Conservation (phyloP, 2,113 vertebrate genomes). For the Syrrhaptes paradoxus region DNA sequence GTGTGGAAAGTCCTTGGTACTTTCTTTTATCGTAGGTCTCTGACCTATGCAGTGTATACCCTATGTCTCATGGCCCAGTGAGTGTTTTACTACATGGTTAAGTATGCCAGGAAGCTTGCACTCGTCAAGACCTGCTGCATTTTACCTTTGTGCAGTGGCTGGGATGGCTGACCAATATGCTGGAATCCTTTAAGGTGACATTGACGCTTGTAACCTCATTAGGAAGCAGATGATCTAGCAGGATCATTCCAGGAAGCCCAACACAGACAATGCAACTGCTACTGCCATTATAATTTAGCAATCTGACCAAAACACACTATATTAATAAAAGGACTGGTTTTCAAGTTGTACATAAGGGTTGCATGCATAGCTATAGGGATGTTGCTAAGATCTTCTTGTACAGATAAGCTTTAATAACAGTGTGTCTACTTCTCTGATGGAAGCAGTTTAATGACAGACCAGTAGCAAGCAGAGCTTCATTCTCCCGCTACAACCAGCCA, state of each 20-base stretch:
- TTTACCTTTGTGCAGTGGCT: neutral
- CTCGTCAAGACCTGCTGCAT: neutral
- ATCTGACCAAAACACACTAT: neutral
- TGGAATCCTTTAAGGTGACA: neutral
- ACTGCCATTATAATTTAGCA: neutral
- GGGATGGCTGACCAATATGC: neutral
- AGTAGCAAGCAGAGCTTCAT: neutral
- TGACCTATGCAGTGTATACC: fast-evolving
- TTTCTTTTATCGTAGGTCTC: neutral
- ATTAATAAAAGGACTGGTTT: neutral
- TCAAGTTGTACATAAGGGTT: fast-evolving
- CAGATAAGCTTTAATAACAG: neutral
- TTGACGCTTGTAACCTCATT: neutral
- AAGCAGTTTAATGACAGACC: neutral
- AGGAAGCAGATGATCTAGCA: neutral
- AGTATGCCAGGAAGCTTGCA: neutral
- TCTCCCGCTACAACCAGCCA: neutral
- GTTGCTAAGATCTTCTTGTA: neutral
- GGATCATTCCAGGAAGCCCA: neutral
- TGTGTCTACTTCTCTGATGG: neutral
- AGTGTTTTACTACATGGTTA: neutral
- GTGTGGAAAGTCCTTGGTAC: fast-evolving
- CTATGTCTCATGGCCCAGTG: neutral
- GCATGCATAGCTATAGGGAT: neutral
- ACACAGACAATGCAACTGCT: neutral